Base-by-base conservation (phyloP, 2,888 invertebrate genomes). In the Agonopterix alstromeriana region DNA sequence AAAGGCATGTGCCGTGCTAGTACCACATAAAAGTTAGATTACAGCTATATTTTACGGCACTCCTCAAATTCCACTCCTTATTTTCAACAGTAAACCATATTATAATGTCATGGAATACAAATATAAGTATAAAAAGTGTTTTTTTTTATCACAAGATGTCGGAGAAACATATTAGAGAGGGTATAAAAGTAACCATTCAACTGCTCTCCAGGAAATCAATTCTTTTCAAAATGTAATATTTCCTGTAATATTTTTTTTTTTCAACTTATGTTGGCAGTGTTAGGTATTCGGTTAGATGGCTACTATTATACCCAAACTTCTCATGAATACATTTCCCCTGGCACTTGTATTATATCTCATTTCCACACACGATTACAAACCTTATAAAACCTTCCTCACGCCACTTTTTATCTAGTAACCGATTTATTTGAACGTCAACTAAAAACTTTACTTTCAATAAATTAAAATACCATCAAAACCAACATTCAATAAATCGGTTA, bases 111-210 rank as follows among this genome's bases (percentile, higher is more conserved):
- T 61, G 59, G 61, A 60, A 58, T 60, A 66, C 65, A 48, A 53
- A 56, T 57, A 65, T 67, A 69, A 63, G 66, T 71, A 73, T 71
- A 63, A 68, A 72, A 72, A 72, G 65, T 72, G 68, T 65, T 70
- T 67, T 62, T 67, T 62, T 58, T 57, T 58, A 27, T 27, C 27
- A 27, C 27, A 27, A 27, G 27, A 27, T 17, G 3, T 27, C 7
- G 27, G 27, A 27, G 27, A 27, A 27, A 27, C 27, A 27, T 27
- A 27, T 27, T 27, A 27, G 27, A 27, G 27, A 27, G 27, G 17
- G 27, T 27, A 27, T 27, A 27, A 27, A 27, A 27, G 27, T 27
- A 27, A 27, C 1, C 27, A 27, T 27, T 27, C 5, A 27, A 27
- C 27, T 27, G 27, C 27, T 27, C 27, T 27, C 27, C 27, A 27